phyloP scores from a whole-genome alignment of 2,113 vertebrate genomes.

The Hypocryptadius cinnamomeus region DNA sequence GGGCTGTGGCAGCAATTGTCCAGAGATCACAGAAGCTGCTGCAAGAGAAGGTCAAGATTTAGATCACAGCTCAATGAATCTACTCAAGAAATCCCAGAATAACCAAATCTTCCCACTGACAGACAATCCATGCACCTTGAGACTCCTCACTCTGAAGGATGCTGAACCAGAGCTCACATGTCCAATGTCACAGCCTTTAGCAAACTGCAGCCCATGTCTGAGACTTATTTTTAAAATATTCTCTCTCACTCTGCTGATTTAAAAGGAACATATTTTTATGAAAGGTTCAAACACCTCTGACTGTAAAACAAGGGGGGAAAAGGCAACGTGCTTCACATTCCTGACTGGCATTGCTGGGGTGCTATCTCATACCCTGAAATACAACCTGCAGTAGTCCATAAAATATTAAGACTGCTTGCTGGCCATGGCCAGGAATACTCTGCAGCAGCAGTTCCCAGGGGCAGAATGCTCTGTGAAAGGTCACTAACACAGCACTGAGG shows the following conservation, averaged over 20 bases:
- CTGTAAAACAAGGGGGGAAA: not conserved
- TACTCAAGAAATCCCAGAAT: not conserved
- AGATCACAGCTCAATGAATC: not conserved
- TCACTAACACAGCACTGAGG: conserved; percentile 18
- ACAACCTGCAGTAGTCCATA: not conserved
- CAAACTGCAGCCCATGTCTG: not conserved
- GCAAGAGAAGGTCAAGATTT: not conserved
- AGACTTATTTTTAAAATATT: not conserved
- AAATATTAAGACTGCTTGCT: not conserved
- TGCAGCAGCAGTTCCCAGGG: not conserved
- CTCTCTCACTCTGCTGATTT: not conserved
- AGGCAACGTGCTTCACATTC: not conserved
- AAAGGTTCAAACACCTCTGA: not conserved
- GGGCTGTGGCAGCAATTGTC: not conserved
- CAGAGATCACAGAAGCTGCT: not conserved
- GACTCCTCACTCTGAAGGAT: not conserved
- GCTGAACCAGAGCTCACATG: not conserved
- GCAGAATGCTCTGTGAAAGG: not conserved
- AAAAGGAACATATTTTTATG: not conserved
- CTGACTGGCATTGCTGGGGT: not conserved
- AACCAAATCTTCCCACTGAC: not conserved
- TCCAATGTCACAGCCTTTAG: fast-evolving
- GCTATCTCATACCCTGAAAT: conserved; percentile 21
- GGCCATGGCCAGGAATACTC: not conserved
- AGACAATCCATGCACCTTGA: not conserved